Conservation (phyloP, 2,797 vertebrate genomes). For the Mycteria americana region DNA sequence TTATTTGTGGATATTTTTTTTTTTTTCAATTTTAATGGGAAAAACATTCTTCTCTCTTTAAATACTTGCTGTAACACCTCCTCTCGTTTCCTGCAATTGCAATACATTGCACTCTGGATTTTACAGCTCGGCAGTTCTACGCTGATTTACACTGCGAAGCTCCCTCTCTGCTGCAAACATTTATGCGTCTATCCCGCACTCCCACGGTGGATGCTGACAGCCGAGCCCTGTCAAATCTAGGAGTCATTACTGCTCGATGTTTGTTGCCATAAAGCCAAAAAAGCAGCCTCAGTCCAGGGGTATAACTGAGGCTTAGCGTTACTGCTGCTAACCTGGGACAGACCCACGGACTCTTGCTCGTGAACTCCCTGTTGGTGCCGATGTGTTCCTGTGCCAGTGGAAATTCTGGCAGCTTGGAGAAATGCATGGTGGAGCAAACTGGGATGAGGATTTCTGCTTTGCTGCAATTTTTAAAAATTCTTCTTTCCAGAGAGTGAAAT, state of each 20-base stretch:
- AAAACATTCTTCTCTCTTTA: not conserved
- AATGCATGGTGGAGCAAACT: fast-evolving
- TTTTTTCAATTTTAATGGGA: not conserved
- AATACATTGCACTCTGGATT: not conserved
- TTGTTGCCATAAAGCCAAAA: not conserved
- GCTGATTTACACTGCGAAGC: not conserved
- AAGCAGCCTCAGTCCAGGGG: fast-evolving
- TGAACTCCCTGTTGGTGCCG: fast-evolving
- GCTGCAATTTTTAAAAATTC: not conserved
- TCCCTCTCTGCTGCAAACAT: not conserved
- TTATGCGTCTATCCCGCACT: fast-evolving
- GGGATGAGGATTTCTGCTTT: not conserved
- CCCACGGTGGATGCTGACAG: not conserved
- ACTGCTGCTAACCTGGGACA: not conserved
- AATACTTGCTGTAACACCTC: not conserved
- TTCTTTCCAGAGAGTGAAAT: not conserved
- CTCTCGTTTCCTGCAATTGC: not conserved
- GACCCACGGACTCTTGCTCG: not conserved
- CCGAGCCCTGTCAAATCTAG: not conserved
- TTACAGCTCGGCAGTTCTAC: not conserved
- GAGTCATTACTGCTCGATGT: fast-evolving
- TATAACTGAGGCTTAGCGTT: fast-evolving
- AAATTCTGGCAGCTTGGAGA: not conserved
- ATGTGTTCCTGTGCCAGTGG: not conserved
- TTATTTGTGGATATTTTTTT: not conserved